Evolutionary conservation across 2,113 vertebrate genomes (phyloP).

Genomic region (Piaya cayana): DNA sequence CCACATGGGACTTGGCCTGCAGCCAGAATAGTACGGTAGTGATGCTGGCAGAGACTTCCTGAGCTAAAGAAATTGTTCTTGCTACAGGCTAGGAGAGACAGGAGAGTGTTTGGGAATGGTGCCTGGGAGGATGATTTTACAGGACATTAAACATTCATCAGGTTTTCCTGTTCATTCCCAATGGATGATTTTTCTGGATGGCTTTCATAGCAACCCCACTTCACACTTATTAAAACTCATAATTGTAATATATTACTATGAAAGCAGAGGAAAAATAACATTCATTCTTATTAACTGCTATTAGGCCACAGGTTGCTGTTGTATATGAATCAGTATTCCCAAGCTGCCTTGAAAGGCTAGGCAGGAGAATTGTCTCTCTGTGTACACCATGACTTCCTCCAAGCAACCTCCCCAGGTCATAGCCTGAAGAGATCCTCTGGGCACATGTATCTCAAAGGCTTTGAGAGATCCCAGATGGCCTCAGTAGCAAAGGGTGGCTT

Average conservation of each 20-base stretch:
- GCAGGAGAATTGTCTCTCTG: background rate
- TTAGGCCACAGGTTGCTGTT: background rate
- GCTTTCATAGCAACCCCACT: background rate
- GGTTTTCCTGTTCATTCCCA: background rate
- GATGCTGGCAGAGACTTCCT: background rate
- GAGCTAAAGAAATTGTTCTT: background rate
- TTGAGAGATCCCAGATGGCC: conserved; percentile 43
- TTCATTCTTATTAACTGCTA: background rate
- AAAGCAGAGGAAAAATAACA: background rate
- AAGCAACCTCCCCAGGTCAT: background rate
- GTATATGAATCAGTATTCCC: background rate
- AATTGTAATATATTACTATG: background rate
- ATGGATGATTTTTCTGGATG: background rate
- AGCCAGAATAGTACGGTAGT: background rate
- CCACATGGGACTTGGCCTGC: background rate
- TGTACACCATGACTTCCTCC: background rate
- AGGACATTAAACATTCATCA: background rate
- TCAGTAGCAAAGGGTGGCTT: background rate
- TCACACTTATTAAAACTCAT: background rate
- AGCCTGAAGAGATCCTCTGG: background rate
- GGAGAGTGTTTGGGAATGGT: background rate
- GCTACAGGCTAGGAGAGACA: background rate
- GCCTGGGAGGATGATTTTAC: background rate
- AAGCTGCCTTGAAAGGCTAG: background rate
- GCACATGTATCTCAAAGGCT: background rate